These are phyloP conservation scores for Argyrosomus regius DNA, from an alignment of 2,797 vertebrate genomes.

Conservation along the genomic window DNA sequence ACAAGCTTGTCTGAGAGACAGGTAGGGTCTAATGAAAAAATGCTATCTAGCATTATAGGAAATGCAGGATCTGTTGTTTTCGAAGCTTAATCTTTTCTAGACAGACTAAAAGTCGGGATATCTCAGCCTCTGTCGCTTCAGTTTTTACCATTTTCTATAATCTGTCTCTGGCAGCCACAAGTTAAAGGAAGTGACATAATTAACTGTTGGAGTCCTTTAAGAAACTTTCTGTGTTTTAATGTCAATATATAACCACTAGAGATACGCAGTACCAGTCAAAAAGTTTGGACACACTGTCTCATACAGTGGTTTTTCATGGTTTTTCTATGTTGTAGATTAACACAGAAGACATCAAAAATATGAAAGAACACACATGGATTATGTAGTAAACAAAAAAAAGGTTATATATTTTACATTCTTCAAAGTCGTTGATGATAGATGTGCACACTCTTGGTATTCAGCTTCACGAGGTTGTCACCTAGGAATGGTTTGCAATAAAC, in stretches of 20 bases:
- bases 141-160: background rate
- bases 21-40: background rate
- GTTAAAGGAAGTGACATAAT: conserved; percentile 5
- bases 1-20: background rate
- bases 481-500: too few species aligned
- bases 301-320: too few species aligned
- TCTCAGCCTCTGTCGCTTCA: background rate
- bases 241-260: background rate
- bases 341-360: too few species aligned
- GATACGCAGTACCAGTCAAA: too few species aligned
- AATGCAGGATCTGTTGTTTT: background rate
- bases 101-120: conserved; percentile 9
- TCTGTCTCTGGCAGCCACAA: background rate
- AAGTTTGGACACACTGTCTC: too few species aligned
- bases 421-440: too few species aligned
- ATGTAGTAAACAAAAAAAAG: too few species aligned
- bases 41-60: background rate
- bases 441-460: too few species aligned
- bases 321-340: too few species aligned
- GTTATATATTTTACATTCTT: too few species aligned
- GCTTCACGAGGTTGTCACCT: too few species aligned
- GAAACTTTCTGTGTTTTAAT: background rate
- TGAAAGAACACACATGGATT: too few species aligned
- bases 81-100: background rate
- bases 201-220: background rate